Evolutionary conservation across 1,140 invertebrate species (phyloP).

Genomic region (Pseudoatta argentina): DNA sequence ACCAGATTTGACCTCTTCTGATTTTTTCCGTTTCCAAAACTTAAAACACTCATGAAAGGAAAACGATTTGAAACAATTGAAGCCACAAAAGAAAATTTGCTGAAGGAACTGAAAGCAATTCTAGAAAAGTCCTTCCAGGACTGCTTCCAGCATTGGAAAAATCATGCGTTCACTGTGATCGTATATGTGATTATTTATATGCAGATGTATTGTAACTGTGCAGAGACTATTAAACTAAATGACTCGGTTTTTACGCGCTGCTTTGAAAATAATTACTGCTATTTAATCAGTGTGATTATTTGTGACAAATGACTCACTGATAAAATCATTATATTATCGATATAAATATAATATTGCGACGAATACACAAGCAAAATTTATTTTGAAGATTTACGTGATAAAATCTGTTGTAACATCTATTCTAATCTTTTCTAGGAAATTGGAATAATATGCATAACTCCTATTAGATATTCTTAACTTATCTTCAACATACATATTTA

Average conservation of each 20-base stretch:
- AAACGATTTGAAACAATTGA: too few species aligned
- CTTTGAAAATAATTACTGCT: constrained; percentile 19
- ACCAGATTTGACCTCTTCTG: too few species aligned
- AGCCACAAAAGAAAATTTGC: too few species aligned
- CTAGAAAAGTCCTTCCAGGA: too few species aligned
- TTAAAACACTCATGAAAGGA: too few species aligned
- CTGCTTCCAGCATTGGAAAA: not conserved
- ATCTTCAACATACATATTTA: not conserved
- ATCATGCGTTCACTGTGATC: constrained; percentile 36
- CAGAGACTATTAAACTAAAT: constrained; percentile 37
- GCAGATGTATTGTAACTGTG: not conserved
- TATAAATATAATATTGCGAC: not conserved
- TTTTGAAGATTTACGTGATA: not conserved
- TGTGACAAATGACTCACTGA: not conserved
- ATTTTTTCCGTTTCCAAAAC: too few species aligned
- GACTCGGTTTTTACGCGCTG: constrained; percentile 25
- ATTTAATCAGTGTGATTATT: constrained; percentile 15
- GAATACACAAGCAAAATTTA: not conserved
- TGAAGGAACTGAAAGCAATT: too few species aligned
- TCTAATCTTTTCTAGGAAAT: not conserved
- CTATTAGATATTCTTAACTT: not conserved
- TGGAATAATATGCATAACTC: not conserved
- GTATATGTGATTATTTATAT: constrained; percentile 36
- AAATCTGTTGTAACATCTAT: not conserved
- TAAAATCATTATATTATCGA: constrained; percentile 12